A percentile compares a stretch with the other conserved stretches of the same genome.
Evolutionary conservation across 2,113 vertebrate genomes (phyloP).

Genomic region (Ophthalmolycus amberensis): DNA sequence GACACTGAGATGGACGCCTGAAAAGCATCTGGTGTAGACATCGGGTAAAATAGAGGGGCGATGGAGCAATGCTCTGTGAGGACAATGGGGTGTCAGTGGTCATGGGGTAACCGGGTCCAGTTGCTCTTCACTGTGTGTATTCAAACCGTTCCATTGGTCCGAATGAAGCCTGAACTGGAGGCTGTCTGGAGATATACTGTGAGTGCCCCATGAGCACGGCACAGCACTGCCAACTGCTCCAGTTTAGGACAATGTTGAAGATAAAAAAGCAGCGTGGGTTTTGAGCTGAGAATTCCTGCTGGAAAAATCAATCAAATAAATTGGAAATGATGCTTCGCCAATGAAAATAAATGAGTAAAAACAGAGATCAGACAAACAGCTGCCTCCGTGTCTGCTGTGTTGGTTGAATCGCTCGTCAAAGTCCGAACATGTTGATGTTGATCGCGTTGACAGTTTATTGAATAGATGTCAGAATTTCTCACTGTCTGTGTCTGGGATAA

Average conservation of each 20-base stretch:
- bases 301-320: not conserved
- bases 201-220: not conserved
- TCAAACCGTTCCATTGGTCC: conserved; percentile 4
- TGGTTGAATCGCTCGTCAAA: conserved; percentile 44
- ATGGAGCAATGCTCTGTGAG: not conserved
- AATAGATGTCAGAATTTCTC: conserved; percentile 59
- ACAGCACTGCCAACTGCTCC: not conserved
- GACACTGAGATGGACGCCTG: not conserved
- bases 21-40: not conserved
- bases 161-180: not conserved
- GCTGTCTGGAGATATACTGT: conserved; percentile 6
- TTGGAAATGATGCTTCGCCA: not conserved
- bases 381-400: conserved; percentile 34
- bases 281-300: not conserved
- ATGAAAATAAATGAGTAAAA: not conserved
- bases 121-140: conserved; percentile 13
- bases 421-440: conserved; percentile 44
- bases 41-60: not conserved
- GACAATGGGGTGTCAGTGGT: not conserved
- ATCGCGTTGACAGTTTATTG: conserved; percentile 65
- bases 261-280: not conserved
- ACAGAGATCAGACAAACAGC: conserved; percentile 28
- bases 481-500: conserved; percentile 34
- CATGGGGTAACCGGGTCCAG: not conserved
- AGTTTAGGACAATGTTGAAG: not conserved